phyloP scores from a whole-genome alignment of 1,140 invertebrate species.

The Temnothorax curvispinosus region DNA sequence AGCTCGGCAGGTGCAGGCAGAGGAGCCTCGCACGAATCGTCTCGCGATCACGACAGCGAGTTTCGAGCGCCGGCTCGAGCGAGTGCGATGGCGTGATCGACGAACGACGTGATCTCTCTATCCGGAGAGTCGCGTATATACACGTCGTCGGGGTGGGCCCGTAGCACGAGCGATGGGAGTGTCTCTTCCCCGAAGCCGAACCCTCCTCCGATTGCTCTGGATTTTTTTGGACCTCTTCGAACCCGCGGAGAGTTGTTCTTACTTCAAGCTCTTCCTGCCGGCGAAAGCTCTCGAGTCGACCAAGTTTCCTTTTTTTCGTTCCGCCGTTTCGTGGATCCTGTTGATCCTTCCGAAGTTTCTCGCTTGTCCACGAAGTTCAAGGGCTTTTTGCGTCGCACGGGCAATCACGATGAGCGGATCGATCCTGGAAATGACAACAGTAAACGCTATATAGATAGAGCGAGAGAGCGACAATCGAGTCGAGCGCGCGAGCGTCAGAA shows the following conservation, averaged over 20 bases:
- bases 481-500: background rate
- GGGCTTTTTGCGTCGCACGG: background rate
- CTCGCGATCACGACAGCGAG: slow-evolving; percentile 17
- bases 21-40: slow-evolving; percentile 19
- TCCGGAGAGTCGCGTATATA: background rate
- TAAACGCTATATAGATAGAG: background rate
- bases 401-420: slow-evolving; percentile 20
- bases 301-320: background rate
- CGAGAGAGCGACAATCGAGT: background rate
- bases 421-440: slow-evolving; percentile 46
- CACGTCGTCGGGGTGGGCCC: slow-evolving; percentile 35
- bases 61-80: slow-evolving; percentile 12
- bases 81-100: slow-evolving; percentile 35
- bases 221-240: background rate
- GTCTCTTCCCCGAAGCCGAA: slow-evolving; percentile 44
- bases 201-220: background rate
- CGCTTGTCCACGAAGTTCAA: slow-evolving; percentile 7
- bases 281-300: slow-evolving; percentile 8
- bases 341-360: slow-evolving; percentile 5
- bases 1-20: slow-evolving; percentile 29
- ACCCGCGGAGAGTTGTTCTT: background rate
- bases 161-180: slow-evolving; percentile 33
- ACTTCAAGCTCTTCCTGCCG: slow-evolving; percentile 11
- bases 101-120: slow-evolving; percentile 39
- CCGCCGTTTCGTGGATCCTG: background rate